Evolutionary conservation across 2,113 vertebrate genomes (phyloP), one percentile per base, ranked within the genome.

Genomic region (Elephas maximus): DNA sequence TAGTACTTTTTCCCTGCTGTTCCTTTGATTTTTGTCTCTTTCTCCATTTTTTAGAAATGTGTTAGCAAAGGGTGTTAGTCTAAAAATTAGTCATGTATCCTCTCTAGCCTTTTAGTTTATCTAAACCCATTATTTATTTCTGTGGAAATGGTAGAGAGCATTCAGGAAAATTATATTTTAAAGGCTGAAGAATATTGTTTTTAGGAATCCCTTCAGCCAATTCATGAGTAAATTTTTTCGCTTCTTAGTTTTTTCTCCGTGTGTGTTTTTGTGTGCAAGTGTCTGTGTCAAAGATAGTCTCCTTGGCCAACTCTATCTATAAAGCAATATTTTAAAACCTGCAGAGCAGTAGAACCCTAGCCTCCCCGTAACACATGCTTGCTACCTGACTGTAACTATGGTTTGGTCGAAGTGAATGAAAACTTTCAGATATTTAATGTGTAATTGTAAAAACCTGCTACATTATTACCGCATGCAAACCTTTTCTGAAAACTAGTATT

Each of bases 401-500:
- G 92, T 95, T 97, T 96, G 92, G 85, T 94, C 98, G 96, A 92
- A 94, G 0, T 97, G 91, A 98, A 96, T 97, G 97, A 93, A 97
- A 98, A 96, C 88, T 96, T 98, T 94, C 96, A 96, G 88, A 96
- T 88, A 93, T 91, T 96, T 85, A 81, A 83, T 91, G 87, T 82
- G 91, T 0, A 9, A 44, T 96, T 98, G 94, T 95, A 91, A 90
- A 92, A 98, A 89, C 88, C 60, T 79, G 95, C 92, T 88, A 7
- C 83, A 44, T 93, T 44, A 98, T 98, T 98, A 98, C 95, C 95
- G 93, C 97, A 97, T 37, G 30, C 79, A 97, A 96, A 98, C 91
- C 85, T 98, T 97, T 97, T 90, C 81, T 26, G 18, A 95, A 97
- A 98, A 96, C 88, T 86, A 96, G 92, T 92, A 96, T 97, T 98